Evolutionary conservation across 2,113 vertebrate genomes (phyloP), one percentile per base, ranked within the genome.

Genomic region (Eubucco bourcierii): DNA sequence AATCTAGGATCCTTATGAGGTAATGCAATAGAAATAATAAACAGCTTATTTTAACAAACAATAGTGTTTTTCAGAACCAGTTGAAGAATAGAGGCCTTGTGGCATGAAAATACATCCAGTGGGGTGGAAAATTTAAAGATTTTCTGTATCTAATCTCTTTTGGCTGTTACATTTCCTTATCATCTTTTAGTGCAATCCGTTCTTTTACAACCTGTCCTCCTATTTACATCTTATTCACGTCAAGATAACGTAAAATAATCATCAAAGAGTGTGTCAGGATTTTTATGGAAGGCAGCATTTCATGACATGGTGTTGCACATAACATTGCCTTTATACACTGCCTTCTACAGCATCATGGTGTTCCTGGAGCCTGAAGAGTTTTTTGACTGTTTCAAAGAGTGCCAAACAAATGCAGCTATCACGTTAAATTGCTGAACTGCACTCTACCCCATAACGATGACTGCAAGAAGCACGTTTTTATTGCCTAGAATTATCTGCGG

Each of bases 1-100:
- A 75, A 50, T 79, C 84, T 76, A 64, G 25, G 37, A 74, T 58
- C 20, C 9, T 84, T 75, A 92, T 82, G 84, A 92, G 63, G 66
- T 46, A 90, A 74, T 27, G 9, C 50, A 88, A 81, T 6, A 90
- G n/a, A 80, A 90, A 95, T 92, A 95, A 90, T 28, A 90, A 90
- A 81, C 27, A 79, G 75, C 80, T 85, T 64, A 68, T 90, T 81
- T 91, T 68, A 86, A 67, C 33, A 60, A 94, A 87, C 94, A 95
- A 93, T 84, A 91, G 80, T 9, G 66, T 53, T 33, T 79, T 76
- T 59, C 71, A 91, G n/a, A 95, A n/a, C 21, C 76, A 72, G 44
- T 27, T 63, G 50, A 91, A 94, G 61, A 95, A 94, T 18, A 84
- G 73, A 73, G 24, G 44, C 55, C 72, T 86, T 94, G 75, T 93